Percentiles rank a stretch among this genome's conserved stretches.
These are phyloP conservation scores for Sturnus vulgaris DNA, from an alignment of 2,113 vertebrate genomes.

Conservation along the genomic window DNA sequence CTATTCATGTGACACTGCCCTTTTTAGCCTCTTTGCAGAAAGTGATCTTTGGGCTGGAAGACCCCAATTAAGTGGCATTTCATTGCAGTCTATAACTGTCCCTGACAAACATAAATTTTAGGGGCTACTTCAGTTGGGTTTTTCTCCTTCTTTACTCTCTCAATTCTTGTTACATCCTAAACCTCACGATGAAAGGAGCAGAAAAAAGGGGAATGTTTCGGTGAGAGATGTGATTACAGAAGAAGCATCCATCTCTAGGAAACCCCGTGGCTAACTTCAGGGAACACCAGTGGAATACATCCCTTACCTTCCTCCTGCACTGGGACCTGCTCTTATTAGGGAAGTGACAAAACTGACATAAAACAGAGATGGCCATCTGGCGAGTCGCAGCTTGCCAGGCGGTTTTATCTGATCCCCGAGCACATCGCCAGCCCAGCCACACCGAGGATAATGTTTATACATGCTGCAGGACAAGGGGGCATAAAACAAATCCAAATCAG, in stretches of 20 bases:
- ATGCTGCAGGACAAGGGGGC: not conserved
- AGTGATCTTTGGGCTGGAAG: not conserved
- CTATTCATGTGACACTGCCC: not conserved
- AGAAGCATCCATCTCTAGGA: not conserved
- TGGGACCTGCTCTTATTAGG: not conserved
- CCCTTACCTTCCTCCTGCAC: not conserved
- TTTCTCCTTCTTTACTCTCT: not conserved
- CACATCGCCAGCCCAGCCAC: not conserved
- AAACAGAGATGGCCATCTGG: slow-evolving; percentile 35
- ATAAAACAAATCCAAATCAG: not conserved
- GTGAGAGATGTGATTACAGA: not conserved
- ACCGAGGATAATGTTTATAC: not conserved
- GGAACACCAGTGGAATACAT: not conserved
- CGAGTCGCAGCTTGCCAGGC: not conserved
- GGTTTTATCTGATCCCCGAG: not conserved
- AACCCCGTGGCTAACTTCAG: not conserved
- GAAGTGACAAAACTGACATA: slow-evolving; percentile 15
- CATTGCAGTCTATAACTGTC: not conserved
- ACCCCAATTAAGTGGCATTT: not conserved
- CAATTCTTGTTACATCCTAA: not conserved
- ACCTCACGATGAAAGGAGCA: not conserved
- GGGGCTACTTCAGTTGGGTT: not conserved
- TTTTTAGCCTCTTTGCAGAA: not conserved
- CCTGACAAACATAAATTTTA: not conserved
- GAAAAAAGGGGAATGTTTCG: not conserved